phyloP scores from a whole-genome alignment of 2,113 vertebrate genomes.

The Pionites leucogaster region DNA sequence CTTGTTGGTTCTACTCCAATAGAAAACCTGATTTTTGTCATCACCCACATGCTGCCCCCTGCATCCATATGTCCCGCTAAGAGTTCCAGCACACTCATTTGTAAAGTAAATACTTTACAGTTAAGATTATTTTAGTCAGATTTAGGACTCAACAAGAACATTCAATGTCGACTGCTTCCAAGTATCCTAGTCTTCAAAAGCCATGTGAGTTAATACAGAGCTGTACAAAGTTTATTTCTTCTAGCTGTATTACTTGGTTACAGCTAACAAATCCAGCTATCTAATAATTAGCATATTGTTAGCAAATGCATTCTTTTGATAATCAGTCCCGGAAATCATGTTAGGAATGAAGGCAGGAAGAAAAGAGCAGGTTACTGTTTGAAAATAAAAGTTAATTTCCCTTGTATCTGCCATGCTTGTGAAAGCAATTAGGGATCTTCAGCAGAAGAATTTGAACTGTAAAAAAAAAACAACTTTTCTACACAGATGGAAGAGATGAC shows the following conservation, averaged over 20 bases:
- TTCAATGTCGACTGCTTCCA: background rate
- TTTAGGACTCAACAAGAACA: background rate
- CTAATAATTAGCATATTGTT: background rate
- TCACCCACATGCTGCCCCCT: background rate
- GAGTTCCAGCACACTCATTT: background rate
- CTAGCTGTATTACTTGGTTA: background rate
- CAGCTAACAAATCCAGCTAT: background rate
- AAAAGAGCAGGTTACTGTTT: background rate
- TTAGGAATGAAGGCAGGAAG: background rate
- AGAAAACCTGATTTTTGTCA: background rate
- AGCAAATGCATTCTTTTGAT: background rate
- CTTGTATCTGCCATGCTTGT: background rate
- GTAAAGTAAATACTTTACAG: background rate
- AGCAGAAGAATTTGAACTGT: background rate
- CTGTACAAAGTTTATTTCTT: background rate
- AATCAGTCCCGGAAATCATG: background rate
- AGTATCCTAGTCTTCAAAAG: background rate
- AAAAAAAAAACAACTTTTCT: accelerated
- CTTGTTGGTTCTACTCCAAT: background rate
- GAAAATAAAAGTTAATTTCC: background rate
- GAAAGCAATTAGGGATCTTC: background rate
- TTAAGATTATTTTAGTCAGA: background rate
- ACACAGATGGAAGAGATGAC: background rate
- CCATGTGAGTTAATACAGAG: background rate
- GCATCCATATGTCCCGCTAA: background rate